Evolutionary conservation across 2,888 invertebrate species (phyloP), one percentile per base, ranked within the genome.

Genomic region (Orchesellides sinensis): DNA sequence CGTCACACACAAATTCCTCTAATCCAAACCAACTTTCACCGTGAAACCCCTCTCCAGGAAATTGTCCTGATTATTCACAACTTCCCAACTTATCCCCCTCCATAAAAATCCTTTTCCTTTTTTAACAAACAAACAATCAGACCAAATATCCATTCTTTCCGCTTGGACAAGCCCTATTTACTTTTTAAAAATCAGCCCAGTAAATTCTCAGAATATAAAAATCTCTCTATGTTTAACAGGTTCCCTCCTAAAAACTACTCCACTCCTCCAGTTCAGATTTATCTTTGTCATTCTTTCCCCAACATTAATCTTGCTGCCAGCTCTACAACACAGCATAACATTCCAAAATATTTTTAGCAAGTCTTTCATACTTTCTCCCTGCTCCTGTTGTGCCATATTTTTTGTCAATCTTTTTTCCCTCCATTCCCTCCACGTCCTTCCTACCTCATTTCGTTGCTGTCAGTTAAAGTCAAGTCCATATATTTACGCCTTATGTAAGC

Each of bases 251-350:
- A n/a, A 47, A 32, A 66, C 19, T 19, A 4, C 59, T 10, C 21
- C 59, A 25, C 59, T 23, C 25, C 45, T 61, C 1, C 23, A 45
- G 65, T 27, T 25, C 56, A 77, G 83, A 86, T 86, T 84, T 84
- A 84, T 86, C 86, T 86, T 83, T 83, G 84, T 86, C 86, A 86
- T 66, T 78, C 68, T 23, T 40, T 2, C n/a, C 65, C 21, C 45
- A 65, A 65, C 65, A 65, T 65, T 65, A 45, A 65, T 65, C 65
- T 40, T 65, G 29, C 17, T 6, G 19, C 14, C 23, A n/a, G 65
- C 25, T 25, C 25, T 23, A 56, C n/a, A 21, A 8, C 12, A 21
- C 52, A n/a, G 8, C 52, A 2, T 10, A n/a, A n/a, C n/a, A n/a
- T n/a, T n/a, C n/a, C n/a, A n/a, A n/a, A n/a, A n/a, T n/a, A n/a